phyloP scores from a whole-genome alignment of 2,888 invertebrate species.

The Dorcus parallelipipedus region DNA sequence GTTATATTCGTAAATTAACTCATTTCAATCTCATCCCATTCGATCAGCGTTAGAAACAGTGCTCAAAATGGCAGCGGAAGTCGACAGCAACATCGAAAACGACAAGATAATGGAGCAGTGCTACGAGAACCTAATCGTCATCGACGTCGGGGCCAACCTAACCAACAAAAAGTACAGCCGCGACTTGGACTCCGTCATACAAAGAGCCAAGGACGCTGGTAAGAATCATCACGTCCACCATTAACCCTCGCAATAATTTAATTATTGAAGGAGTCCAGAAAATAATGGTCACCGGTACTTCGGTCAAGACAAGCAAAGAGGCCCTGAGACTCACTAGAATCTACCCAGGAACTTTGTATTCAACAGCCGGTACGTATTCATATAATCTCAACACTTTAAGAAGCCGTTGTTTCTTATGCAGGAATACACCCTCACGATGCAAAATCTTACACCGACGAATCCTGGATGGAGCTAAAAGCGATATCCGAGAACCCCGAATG shows the following conservation, averaged over 20 bases:
- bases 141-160: constrained; percentile 89
- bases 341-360: constrained; percentile 86
- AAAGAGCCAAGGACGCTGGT: constrained; percentile 91
- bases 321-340: constrained; percentile 83
- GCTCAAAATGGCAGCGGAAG: constrained; percentile 10
- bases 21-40: not conserved
- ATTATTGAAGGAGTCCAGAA: constrained; percentile 76
- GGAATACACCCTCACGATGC: constrained; percentile 93
- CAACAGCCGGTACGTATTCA: constrained; percentile 72
- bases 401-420: constrained; percentile 34
- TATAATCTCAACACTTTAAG: not conserved
- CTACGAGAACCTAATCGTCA: constrained; percentile 87
- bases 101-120: constrained; percentile 64
- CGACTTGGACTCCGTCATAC: constrained; percentile 87
- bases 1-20: constrained; percentile 29
- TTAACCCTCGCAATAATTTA: not conserved
- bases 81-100: constrained; percentile 8
- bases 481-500: constrained; percentile 82
- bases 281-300: constrained; percentile 90
- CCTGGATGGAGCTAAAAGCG: constrained; percentile 74
- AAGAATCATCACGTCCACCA: constrained; percentile 22
- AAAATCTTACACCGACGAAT: constrained; percentile 74
- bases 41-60: not conserved
- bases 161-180: constrained; percentile 91
- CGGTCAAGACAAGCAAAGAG: constrained; percentile 86